Base-by-base conservation (phyloP, 1,140 invertebrate genomes). In the Drosophila eugracilis region DNA sequence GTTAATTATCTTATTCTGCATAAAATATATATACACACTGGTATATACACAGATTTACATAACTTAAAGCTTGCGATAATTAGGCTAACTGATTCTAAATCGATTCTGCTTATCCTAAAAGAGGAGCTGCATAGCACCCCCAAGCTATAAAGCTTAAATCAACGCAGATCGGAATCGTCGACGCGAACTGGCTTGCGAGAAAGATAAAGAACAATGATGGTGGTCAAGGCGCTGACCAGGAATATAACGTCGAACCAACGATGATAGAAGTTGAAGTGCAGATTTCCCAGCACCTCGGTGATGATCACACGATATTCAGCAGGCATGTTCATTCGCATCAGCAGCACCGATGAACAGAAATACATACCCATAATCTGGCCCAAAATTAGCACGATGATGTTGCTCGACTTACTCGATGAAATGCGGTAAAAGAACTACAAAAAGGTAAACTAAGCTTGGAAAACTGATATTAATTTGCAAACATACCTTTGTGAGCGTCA, bases 311-410 rank as follows among this genome's bases (percentile, higher is more conserved):
- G 94, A 92, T 99, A 99, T 92, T 99, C 98, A 0, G 96, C 94
- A 5, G 99, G 99, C 98, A 99, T 99, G 92, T 99, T 99, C 99
- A 99, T 99, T 44, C 99, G 93, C 95, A 99, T 98, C 26, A 99
- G 92, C 12, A 99, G 93, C 0, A 99, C 98, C 15, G 97, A 99
- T 1, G 98, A 99, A 22, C 99, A 97, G 93, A 99, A 99, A 92
- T 99, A 99, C 99, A 99, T 99, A 12, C 99, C 99, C 99, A 99
- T 99, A 73, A 99, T 97, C 93, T 99, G 98, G 14, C 98, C 98
- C 14, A 99, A 93, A 69, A 98, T 95, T 21, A 99, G 92, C 4
- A 99, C 99, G 77, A 99, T 99, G 34, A 99, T 96, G 91, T 99
- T 99, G 21, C 98, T 99, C 19, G 98, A 99, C 93, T 99, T 99